These are phyloP conservation scores for Oreotrochilus melanogaster DNA, from an alignment of 2,113 vertebrate species.

Conservation along the genomic window DNA sequence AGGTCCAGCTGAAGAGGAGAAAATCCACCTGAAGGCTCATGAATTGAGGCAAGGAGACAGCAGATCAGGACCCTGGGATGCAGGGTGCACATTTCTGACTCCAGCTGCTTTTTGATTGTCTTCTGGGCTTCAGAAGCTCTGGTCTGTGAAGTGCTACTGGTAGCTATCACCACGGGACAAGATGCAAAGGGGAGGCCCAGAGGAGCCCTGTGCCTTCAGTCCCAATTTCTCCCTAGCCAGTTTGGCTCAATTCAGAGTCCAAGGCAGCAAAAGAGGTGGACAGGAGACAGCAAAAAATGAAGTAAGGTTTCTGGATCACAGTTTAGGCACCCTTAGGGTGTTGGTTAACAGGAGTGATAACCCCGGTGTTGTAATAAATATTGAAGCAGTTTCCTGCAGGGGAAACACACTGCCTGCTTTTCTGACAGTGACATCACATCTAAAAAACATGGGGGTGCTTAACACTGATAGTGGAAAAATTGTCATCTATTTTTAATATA, in stretches of 20 bases:
- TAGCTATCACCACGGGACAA: not conserved
- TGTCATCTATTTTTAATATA: not conserved
- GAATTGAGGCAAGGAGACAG: not conserved
- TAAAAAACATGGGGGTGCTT: not conserved
- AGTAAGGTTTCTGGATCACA: not conserved
- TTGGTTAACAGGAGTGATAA: not conserved
- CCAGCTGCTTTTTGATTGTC: not conserved
- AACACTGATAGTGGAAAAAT: not conserved
- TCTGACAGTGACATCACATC: not conserved
- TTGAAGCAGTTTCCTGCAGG: not conserved
- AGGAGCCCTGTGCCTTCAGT: not conserved
- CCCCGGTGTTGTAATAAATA: not conserved
- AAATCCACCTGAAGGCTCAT: too few relatives aligned
- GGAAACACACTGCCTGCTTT: not conserved
- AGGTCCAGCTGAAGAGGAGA: too few relatives aligned
- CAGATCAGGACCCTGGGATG: not conserved
- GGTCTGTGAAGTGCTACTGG: rapidly evolving
- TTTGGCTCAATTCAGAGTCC: not conserved
- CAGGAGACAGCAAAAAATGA: not conserved
- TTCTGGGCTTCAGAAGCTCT: rapidly evolving
- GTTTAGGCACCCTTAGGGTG: not conserved
- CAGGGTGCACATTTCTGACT: not conserved
- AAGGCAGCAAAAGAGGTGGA: not conserved
- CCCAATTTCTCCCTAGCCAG: not conserved
- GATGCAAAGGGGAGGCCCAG: not conserved